Conservation (phyloP, 92 coral and sea anemone genomes). For the Pocillopora meandrina region DNA sequence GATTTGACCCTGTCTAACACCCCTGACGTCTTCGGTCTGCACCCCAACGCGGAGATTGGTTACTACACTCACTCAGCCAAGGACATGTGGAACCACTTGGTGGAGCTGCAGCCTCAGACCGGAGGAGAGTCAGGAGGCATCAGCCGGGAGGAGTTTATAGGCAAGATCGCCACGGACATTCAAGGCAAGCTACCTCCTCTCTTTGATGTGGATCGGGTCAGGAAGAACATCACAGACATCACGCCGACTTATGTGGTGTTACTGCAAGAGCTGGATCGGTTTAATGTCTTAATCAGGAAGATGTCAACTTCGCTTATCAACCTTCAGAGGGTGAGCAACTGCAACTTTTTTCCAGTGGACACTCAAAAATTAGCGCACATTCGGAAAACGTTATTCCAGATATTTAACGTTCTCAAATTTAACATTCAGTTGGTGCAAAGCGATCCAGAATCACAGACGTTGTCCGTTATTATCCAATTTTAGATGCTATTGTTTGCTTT, state of each 20-base stretch:
- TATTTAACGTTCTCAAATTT: no score
- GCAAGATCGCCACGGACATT: conserved; percentile 95
- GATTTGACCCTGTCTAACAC: conserved; percentile 94
- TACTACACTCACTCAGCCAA: conserved; percentile 98
- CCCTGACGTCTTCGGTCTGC: conserved; percentile 98
- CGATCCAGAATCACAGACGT: no score
- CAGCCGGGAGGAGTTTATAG: conserved; percentile 95
- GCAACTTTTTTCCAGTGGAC: background rate
- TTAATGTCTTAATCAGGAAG: conserved; percentile 86
- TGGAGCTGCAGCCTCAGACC: conserved; percentile 98
- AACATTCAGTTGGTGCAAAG: no score
- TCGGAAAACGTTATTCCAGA: no score
- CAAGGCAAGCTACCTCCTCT: conserved; percentile 94
- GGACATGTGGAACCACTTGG: conserved; percentile 99
- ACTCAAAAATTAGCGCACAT: no score
- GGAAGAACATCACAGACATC: conserved; percentile 89
- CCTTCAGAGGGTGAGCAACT: conserved; percentile 86
- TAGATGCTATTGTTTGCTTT: no score
- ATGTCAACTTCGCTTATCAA: conserved; percentile 96
- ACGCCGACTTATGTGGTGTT: conserved; percentile 92
- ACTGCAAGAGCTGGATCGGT: conserved; percentile 96
- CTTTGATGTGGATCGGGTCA: conserved; percentile 86
- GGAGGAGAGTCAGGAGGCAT: conserved; percentile 99
- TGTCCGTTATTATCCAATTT: no score
- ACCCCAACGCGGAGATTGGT: conserved; percentile 99